Conservation (phyloP, 2,113 vertebrate genomes). For the Prinia subflava region DNA sequence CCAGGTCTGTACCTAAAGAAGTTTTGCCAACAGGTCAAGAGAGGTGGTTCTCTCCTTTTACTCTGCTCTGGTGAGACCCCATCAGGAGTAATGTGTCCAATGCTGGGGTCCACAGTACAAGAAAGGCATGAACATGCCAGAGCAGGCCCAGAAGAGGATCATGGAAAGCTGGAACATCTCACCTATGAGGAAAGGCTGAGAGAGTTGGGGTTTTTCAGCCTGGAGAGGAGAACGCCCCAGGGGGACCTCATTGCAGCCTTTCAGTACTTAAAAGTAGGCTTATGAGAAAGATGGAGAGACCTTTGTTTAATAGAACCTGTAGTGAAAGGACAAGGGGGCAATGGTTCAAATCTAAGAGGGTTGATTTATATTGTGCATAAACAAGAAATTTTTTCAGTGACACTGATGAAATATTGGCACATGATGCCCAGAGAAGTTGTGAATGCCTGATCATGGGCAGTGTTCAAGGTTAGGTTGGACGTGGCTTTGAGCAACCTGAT, state of each 20-base stretch:
- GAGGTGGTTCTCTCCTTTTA: neutral
- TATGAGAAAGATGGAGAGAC: neutral
- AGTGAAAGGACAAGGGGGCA: neutral
- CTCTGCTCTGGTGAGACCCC: neutral
- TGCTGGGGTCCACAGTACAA: no score
- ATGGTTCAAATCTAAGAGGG: neutral
- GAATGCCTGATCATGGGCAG: neutral
- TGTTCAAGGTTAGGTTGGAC: neutral
- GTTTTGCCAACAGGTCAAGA: accelerated
- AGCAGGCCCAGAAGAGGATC: neutral
- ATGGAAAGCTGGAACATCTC: neutral
- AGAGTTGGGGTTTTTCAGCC: neutral
- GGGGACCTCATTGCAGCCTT: neutral
- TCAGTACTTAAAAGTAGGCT: neutral
- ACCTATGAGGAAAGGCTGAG: neutral
- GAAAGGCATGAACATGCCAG: neutral
- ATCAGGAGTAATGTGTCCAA: accelerated
- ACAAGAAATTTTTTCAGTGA: neutral
- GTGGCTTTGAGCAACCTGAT: neutral
- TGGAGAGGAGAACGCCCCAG: neutral
- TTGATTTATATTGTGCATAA: neutral
- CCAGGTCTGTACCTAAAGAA: neutral
- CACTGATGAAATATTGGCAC: accelerated
- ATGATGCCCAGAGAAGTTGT: neutral
- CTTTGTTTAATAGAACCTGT: neutral